Evolutionary conservation across 2,888 invertebrate species (phyloP).

Genomic region (Liodrosophila aerea): DNA sequence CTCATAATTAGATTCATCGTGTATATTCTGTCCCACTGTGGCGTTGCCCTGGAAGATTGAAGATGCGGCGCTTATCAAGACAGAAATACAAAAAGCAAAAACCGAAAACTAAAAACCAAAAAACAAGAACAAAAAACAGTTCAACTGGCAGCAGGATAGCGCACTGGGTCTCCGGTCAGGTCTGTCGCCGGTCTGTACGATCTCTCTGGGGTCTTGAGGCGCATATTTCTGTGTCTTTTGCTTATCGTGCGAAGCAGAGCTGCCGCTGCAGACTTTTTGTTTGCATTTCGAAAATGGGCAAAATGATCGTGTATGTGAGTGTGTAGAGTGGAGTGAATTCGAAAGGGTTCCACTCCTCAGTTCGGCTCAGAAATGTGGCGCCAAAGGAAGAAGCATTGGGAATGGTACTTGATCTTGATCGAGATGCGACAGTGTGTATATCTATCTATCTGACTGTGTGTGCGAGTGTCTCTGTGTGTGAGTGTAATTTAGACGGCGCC

Average conservation of each 20-base stretch:
- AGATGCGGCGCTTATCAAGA: slow-evolving; percentile 80
- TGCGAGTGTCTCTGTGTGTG: slow-evolving; percentile 29
- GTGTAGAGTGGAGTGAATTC: slow-evolving; percentile 29
- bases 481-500: slow-evolving; percentile 81
- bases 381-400: slow-evolving; percentile 69
- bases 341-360: slow-evolving; percentile 49
- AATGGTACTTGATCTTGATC: slow-evolving; percentile 74
- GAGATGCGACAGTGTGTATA: slow-evolving; percentile 38
- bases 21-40: slow-evolving; percentile 36
- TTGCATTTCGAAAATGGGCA: slow-evolving; percentile 63
- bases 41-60: slow-evolving; percentile 69
- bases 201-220: slow-evolving; percentile 31
- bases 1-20: no score
- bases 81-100: slow-evolving; percentile 37
- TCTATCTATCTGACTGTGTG: background rate
- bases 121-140: slow-evolving; percentile 54
- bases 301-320: slow-evolving; percentile 46
- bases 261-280: slow-evolving; percentile 63
- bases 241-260: slow-evolving; percentile 55
- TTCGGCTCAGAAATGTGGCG: slow-evolving; percentile 70
- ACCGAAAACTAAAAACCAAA: slow-evolving; percentile 8
- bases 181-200: slow-evolving; percentile 2
- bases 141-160: slow-evolving; percentile 64
- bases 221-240: slow-evolving; percentile 64
- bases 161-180: slow-evolving; percentile 16